Evolutionary conservation across 2,797 vertebrate genomes (phyloP).

Genomic region (Acipenser transmontanus): DNA sequence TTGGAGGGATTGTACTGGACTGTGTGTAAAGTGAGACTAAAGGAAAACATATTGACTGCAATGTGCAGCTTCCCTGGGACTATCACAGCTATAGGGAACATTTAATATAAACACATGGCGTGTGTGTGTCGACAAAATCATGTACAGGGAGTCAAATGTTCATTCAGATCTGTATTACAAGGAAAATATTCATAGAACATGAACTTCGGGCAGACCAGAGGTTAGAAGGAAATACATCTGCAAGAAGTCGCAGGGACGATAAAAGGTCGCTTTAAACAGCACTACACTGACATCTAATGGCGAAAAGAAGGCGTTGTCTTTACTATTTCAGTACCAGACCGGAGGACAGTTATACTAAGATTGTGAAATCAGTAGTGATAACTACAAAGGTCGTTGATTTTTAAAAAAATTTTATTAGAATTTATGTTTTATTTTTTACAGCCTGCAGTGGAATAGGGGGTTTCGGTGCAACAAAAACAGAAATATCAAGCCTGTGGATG

Average conservation of each 20-base stretch:
- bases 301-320: constrained; percentile 27
- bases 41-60: constrained; percentile 23
- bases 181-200: constrained; percentile 66
- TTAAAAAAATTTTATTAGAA: too few species aligned
- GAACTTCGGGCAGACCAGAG: constrained; percentile 53
- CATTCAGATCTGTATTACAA: constrained; percentile 60
- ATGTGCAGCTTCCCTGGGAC: constrained; percentile 31
- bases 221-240: constrained; percentile 56
- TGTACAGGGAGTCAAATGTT: constrained; percentile 42
- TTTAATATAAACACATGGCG: constrained; percentile 36
- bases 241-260: constrained; percentile 42
- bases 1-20: constrained; percentile 20
- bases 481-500: too few species aligned
- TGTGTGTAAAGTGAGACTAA: constrained; percentile 29
- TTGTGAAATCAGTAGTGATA: too few species aligned
- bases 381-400: too few species aligned
- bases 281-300: constrained; percentile 72
- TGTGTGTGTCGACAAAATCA: constrained; percentile 31
- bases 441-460: too few species aligned
- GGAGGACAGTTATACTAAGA: neutral
- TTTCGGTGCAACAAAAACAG: too few species aligned
- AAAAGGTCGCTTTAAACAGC: constrained; percentile 42
- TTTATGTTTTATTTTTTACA: too few species aligned
- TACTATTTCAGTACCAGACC: neutral
- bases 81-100: constrained; percentile 39